Evolutionary conservation across 2,888 invertebrate species (phyloP), one percentile per base, ranked within the genome.

Genomic region (Lamellibrachia satsuma): DNA sequence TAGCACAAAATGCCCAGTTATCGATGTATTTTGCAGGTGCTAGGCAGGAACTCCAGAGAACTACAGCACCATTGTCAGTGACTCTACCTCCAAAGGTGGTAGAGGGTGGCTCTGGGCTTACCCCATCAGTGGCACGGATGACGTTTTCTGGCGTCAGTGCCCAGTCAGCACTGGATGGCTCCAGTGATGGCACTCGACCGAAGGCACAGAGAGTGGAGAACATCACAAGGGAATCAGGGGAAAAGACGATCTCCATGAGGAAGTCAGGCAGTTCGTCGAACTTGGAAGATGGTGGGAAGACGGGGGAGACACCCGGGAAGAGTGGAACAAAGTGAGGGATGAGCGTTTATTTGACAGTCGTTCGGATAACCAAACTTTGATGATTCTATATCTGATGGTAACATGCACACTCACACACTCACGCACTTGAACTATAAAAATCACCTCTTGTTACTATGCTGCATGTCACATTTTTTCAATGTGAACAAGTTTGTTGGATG

Each of bases 371-470:
- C 39, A 39, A 39, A 39, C 39, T 39, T 39, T 39, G 39, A 39
- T 39, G 39, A 39, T 39, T 39, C 39, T 39, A 39, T 39, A 39
- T 39, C 39, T 39, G 39, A 39, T 39, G 39, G 39, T 39, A 39
- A 39, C 39, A 39, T 39, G 39, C 39, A 39, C 39, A 39, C 39
- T n/a, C n/a, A 39, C 39, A 39, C 39, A 39, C 39, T 39, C 22
- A 15, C 6, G n/a, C 22, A 22, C n/a, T 11, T 75, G 75, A 75
- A 75, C n/a, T 6, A 75, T 75, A 15, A 75, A 22, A 22, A 75
- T 55, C 39, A 94, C 95, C 75, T 11, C n/a, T 22, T 90, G 39
- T 91, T 91, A 91, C 52, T 39, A n/a, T 27, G 75, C 27, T 55
- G n/a, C 22, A 39, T 91, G 9, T 91, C 52, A 52, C 52, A 91